Evolutionary conservation across 2,797 vertebrate species (phyloP), one percentile per base, ranked within the genome.

Genomic region (Onychomys torridus): DNA sequence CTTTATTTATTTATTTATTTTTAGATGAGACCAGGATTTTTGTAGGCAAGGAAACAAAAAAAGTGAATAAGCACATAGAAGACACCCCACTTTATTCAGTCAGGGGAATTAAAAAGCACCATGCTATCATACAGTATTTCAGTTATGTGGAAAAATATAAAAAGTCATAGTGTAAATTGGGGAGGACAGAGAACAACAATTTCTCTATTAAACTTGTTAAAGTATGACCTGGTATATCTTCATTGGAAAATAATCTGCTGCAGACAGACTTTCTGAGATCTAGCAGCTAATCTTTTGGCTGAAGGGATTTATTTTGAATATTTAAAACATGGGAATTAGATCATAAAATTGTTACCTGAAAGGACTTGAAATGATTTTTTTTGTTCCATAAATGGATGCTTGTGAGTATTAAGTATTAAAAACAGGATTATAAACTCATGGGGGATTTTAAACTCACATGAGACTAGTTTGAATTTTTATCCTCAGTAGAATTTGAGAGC

Each of bases 341-440:
- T 17, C 46, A 37, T 14, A 23, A 57, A 40, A 76, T n/a, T 59
- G 85, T 83, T 92, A 67, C 34, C 63, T 82, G 13, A 34, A 27
- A 34, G 23, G 75, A 4, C n/a, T 95, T 63, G n/a, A 82, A 71
- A 78, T 63, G 10, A 46, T 55, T 89, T 2, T 17, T 43, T 71
- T 86, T 93, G 55, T 87, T 78, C 2, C n/a, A 69, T 79, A 71
- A 89, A 32, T 92, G 71, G 43, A 84, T 92, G 46, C 77, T 95
- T 84, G 17, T 55, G 34, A 71, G 1, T 21, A 37, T 27, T 87
- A 89, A 75, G 11, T 86, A 82, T 37, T 89, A 61, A 89, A 73
- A 90, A 27, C 6, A n/a, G 46, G 43, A 63, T 57, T 95, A 79
- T 96, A 82, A 95, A 96, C 21, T 88, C 55, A 77, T 34, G 71